phyloP scores from a whole-genome alignment of 2,113 vertebrate species.

The Cynocephalus volans region DNA sequence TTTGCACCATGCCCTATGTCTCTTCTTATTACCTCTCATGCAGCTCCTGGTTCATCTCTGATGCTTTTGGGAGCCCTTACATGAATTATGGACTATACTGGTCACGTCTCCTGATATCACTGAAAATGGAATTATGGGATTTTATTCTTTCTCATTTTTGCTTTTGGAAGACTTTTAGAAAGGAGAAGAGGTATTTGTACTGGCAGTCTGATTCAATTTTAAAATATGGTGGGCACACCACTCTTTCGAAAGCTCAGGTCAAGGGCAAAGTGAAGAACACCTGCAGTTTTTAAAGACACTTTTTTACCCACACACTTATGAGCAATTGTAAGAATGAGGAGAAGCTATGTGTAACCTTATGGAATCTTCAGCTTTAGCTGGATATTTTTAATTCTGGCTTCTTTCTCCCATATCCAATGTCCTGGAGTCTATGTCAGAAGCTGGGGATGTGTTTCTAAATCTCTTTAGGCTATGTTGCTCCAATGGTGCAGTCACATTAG shows the following conservation, averaged over 20 bases:
- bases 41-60: neutral
- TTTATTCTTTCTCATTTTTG: neutral
- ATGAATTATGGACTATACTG: neutral
- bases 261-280: neutral
- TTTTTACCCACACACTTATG: neutral
- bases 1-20: neutral
- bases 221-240: neutral
- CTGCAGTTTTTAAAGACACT: neutral
- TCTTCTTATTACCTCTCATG: neutral
- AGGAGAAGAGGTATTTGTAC: neutral
- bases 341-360: neutral
- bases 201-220: neutral
- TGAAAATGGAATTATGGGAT: neutral
- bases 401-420: neutral
- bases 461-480: neutral
- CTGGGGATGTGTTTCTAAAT: neutral
- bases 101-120: neutral
- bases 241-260: neutral
- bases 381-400: constrained; percentile 28
- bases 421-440: neutral
- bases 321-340: neutral
- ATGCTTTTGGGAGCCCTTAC: neutral
- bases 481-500: neutral
- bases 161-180: constrained; percentile 3
- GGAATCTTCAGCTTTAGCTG: neutral